Base-by-base conservation (phyloP, 2,888 invertebrate genomes). In the Cataglyphis altisquamis region DNA sequence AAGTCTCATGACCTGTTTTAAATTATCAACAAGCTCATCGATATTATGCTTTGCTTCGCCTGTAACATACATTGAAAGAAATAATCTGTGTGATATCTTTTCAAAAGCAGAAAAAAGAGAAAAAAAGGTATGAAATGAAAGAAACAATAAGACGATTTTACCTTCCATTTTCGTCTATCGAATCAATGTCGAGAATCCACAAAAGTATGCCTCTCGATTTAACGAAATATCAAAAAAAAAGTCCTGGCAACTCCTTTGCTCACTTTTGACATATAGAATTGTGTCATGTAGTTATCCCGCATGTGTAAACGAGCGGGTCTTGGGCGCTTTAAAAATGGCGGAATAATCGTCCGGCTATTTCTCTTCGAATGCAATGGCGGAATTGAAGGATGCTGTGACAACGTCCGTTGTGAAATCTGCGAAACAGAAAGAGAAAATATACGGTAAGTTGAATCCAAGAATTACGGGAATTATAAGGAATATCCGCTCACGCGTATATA, bases 41-140 rank as follows among this genome's bases (percentile, higher is more conserved):
- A 93, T 90, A 63, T 89, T 89, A 18, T 91, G 85, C 70, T 88
- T 88, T 15, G 84, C 73, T 84, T 91, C 90, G 64, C 88, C 92
- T 91, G 29, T 15, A 84, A 84, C 32, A 25, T 18, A 77, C 12
- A 60, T 60, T 10, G 21, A 45, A 48, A 5, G 29, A 48, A n/a
- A 62, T 62, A n/a, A 62, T 62, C 6, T 32, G 18, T 29, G 1
- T 15, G 21, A 5, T 3, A 21, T 1, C 10, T 21, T 32, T 45
- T 48, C n/a, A 12, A 48, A 66, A 36, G 36, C 21, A 39, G n/a
- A 39, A 0, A 57, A 32, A 29, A 1, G 12, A 0, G 4, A n/a
- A 21, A 15, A 48, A 36, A 1, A 39, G 8, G 3, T 15, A 6
- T 6, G 25, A 36, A 32, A 12, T 60, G 8, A 10, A 41, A 18